These are phyloP conservation scores for Dicyrtomina minuta DNA, from an alignment of 2,888 invertebrate species.

Conservation along the genomic window DNA sequence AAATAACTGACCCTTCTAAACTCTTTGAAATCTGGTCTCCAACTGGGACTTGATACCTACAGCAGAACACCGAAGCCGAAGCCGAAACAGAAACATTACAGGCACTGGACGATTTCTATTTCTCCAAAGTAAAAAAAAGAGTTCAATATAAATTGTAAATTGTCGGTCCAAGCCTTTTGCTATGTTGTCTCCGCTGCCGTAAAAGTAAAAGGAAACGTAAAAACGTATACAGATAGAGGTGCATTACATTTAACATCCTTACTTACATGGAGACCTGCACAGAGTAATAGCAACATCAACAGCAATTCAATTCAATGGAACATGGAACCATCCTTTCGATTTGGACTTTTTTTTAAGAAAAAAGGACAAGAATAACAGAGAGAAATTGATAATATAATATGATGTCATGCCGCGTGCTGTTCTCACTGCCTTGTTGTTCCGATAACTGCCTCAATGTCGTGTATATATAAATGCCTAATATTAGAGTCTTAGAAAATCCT, in stretches of 20 bases:
- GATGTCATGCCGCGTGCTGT: background rate
- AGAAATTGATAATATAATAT: background rate
- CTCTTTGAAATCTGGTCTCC: slow-evolving; percentile 19
- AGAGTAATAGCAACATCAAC: too few species aligned
- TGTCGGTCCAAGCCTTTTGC: background rate
- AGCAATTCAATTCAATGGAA: too few species aligned
- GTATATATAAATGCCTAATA: too few species aligned
- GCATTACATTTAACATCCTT: too few species aligned
- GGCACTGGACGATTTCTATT: background rate
- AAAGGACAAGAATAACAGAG: background rate
- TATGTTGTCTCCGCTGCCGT: too few species aligned
- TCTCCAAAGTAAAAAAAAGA: slow-evolving; percentile 10
- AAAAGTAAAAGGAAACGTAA: too few species aligned
- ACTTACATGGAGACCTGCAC: background rate
- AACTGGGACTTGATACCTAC: slow-evolving; percentile 28
- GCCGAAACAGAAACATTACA: background rate
- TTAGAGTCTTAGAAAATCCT: too few species aligned
- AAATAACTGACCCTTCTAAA: slow-evolving; percentile 33
- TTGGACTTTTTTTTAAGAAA: too few species aligned
- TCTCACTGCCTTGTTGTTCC: too few species aligned
- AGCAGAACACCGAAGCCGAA: slow-evolving; percentile 13
- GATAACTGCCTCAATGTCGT: too few species aligned
- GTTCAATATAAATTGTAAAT: slow-evolving; percentile 14
- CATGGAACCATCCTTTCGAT: too few species aligned
- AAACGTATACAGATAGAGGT: too few species aligned